Base-by-base conservation (phyloP, 2,113 vertebrate species). In the Atlantisia rogersi region DNA sequence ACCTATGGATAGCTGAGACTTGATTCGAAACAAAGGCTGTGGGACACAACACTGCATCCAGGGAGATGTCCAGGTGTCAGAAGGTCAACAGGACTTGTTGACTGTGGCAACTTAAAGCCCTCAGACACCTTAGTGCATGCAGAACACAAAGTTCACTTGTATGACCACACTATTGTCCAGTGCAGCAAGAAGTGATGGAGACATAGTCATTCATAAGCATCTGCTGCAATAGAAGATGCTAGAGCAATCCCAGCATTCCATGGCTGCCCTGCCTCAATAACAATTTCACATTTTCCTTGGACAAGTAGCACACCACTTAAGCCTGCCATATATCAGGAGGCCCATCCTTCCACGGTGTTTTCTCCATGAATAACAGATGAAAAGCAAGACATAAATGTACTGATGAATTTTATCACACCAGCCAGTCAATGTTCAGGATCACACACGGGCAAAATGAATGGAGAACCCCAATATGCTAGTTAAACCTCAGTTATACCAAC, bases 141-240 rank as follows among this genome's bases (percentile, higher is more conserved):
- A 64, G 21, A 86, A 63, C n/a, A 12, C 39, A 32, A 40, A 70
- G 28, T 64, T 82, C 44, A 40, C 39, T 24, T 73, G 20, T 28
- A 68, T 71, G 19, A 40, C 80, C 44, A 73, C 26, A 32, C 6
- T 29, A 4, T 9, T 62, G 64, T 29, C 37, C 11, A 12, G 20
- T 21, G 55, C 25, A 88, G 37, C 44, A 65, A 62, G 55, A 93
- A 82, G 8, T 59, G 31, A 52, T 39, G 74, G 56, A 63, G 48
- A 44, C 0, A 0, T 12, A 59, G 4, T 82, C 3, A n/a, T 26
- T 53, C 16, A 4, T 8, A 60, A 76, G n/a, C 35, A 75, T 22
- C 53, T 76, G n/a, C 25, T 60, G 29, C 44, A 60, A 46, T 2
- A 69, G 20, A 80, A 76, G 5, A 39, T 24, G 8, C 37, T 22